A percentile compares a stretch with the other conserved stretches of the same genome.
Evolutionary conservation across 2,888 invertebrate genomes (phyloP).

Genomic region (Apodemia mormo): DNA sequence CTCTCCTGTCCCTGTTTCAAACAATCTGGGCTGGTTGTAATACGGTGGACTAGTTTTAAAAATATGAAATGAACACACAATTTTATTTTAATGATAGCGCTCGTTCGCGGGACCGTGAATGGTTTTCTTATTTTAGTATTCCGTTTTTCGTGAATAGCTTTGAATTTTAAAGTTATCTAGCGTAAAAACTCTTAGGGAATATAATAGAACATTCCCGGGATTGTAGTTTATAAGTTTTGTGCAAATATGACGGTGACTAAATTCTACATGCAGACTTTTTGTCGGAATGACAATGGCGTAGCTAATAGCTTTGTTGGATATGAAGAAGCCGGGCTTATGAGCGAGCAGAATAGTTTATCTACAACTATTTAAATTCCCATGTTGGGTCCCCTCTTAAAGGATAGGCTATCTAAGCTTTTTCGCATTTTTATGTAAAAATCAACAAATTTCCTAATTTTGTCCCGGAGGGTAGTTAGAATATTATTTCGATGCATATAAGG

Average conservation of each 20-base stretch:
- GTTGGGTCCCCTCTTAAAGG: too few species aligned
- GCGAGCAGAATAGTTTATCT: neutral
- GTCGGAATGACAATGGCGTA: neutral
- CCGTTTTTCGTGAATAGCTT: constrained; percentile 5
- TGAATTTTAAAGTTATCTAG: neutral
- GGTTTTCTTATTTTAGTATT: neutral
- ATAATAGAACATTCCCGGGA: neutral
- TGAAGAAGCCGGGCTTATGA: neutral
- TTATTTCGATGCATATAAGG: too few species aligned
- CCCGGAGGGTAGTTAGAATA: too few species aligned
- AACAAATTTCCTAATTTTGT: too few species aligned
- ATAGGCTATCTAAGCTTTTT: too few species aligned
- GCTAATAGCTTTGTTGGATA: too few species aligned
- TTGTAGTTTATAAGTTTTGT: neutral
- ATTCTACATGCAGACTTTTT: neutral
- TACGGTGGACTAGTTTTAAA: neutral
- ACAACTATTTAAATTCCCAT: too few species aligned
- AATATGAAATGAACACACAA: constrained; percentile 14
- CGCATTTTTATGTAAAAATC: too few species aligned
- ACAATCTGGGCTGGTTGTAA: neutral
- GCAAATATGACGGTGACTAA: neutral
- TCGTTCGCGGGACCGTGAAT: neutral
- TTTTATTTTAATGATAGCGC: constrained; percentile 16
- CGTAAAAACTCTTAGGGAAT: neutral
- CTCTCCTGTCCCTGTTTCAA: neutral